Conservation (phyloP, 2,797 vertebrate genomes). For the Hephaestus fuliginosus region DNA sequence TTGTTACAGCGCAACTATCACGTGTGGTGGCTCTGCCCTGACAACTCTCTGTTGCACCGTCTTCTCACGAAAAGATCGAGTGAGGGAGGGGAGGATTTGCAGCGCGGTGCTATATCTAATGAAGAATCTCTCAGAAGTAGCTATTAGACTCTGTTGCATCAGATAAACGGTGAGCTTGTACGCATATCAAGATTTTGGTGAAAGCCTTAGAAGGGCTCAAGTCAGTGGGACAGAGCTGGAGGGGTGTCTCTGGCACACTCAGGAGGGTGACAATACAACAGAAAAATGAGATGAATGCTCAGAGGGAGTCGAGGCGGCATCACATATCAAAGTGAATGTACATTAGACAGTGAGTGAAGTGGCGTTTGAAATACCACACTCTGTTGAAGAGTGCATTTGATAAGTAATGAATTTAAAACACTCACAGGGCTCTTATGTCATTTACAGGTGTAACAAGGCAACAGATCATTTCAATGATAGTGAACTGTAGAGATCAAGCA, state of each 20-base stretch:
- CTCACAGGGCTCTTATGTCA: not conserved
- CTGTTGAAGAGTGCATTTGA: not conserved
- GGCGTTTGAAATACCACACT: not conserved
- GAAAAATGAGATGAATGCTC: conserved; percentile 19
- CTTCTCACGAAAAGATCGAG: conserved; percentile 82
- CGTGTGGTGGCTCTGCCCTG: conserved; percentile 77
- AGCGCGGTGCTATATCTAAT: conserved; percentile 55
- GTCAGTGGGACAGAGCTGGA: conserved; percentile 12
- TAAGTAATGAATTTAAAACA: conserved; percentile 1
- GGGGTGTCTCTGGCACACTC: conserved; percentile 1
- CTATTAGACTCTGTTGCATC: conserved; percentile 64
- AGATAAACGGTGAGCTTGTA: conserved; percentile 50
- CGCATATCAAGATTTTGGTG: conserved; percentile 47
- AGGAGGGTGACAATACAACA: conserved; percentile 6
- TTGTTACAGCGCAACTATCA: conserved; percentile 77
- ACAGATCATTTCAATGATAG: not conserved
- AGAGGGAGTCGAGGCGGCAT: conserved; percentile 8
- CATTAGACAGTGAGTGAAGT: not conserved
- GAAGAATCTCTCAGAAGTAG: conserved; percentile 69
- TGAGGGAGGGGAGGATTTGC: conserved; percentile 67
- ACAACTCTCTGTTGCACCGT: conserved; percentile 74
- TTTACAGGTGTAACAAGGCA: not conserved
- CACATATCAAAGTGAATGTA: conserved; percentile 6
- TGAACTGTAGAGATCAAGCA: not conserved
- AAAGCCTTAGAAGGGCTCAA: conserved; percentile 14